phyloP scores from a whole-genome alignment of 2,113 vertebrate genomes.

The Nibea coibor region DNA sequence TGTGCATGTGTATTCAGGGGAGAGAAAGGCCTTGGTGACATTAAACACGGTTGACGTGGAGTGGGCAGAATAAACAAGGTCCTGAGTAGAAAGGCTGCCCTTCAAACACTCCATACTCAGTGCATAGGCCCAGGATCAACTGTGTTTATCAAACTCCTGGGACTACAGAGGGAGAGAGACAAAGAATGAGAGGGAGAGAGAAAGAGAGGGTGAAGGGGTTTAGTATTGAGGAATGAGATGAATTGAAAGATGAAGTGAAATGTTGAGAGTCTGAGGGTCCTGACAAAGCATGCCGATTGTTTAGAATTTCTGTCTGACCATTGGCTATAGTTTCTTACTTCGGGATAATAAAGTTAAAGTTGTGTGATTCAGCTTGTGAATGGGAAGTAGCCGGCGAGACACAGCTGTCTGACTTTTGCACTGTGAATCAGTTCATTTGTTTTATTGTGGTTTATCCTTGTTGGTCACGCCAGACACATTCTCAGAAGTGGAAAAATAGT shows the following conservation, averaged over 20 bases:
- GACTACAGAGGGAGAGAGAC: slow-evolving; percentile 56
- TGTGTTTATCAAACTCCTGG: slow-evolving; percentile 74
- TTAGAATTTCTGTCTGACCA: not conserved
- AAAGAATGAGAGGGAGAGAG: slow-evolving; percentile 29
- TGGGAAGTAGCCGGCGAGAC: not conserved
- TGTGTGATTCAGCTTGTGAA: not conserved
- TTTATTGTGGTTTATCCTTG: not conserved
- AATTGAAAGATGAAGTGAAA: slow-evolving; percentile 30
- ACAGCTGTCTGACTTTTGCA: not conserved
- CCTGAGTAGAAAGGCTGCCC: slow-evolving; percentile 66
- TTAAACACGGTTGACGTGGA: slow-evolving; percentile 80
- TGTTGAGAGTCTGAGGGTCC: not conserved
- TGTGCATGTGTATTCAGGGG: slow-evolving; percentile 26
- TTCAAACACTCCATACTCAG: slow-evolving; percentile 72
- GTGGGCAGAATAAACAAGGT: slow-evolving; percentile 80
- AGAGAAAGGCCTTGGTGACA: slow-evolving; percentile 78
- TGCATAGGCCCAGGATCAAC: slow-evolving; percentile 74
- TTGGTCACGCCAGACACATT: not conserved
- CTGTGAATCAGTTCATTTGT: not conserved
- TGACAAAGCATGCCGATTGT: not conserved
- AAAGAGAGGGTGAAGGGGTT: not conserved
- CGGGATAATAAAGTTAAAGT: not conserved
- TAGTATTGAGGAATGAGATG: slow-evolving; percentile 10
- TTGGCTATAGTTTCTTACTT: not conserved
- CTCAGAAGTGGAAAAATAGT: not conserved